These are phyloP conservation scores for Gobio occitaniae DNA, from an alignment of 2,797 vertebrate species.

Conservation along the genomic window DNA sequence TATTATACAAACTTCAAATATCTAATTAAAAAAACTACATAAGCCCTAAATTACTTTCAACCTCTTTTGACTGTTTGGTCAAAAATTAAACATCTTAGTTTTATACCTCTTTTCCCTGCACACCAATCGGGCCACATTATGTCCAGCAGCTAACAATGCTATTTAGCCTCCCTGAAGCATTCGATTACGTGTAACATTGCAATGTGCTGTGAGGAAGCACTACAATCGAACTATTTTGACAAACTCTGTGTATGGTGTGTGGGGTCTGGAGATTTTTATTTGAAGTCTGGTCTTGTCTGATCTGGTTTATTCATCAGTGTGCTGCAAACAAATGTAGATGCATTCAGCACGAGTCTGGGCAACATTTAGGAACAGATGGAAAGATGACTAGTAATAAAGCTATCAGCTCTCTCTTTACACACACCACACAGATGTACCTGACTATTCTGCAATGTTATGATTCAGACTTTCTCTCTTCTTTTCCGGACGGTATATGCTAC, in stretches of 20 bases:
- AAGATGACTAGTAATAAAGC: constrained; percentile 34
- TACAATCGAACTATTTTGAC: constrained; percentile 6
- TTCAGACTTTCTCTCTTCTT: constrained; percentile 37
- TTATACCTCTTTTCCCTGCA: constrained; percentile 21
- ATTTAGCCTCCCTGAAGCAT: background rate
- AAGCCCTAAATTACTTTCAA: background rate
- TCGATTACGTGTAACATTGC: background rate
- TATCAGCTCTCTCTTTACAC: constrained; percentile 8
- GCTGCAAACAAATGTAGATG: constrained; percentile 36
- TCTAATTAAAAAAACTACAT: background rate
- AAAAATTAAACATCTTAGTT: background rate
- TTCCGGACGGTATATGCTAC: background rate
- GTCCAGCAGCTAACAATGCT: background rate
- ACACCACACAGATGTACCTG: constrained; percentile 27
- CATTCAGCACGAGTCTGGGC: constrained; percentile 24
- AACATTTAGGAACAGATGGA: constrained; percentile 33
- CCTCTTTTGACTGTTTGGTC: background rate
- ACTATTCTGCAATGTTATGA: constrained; percentile 33
- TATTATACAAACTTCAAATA: background rate
- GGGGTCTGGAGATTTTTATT: constrained; percentile 29
- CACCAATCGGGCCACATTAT: constrained; percentile 13
- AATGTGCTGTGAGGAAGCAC: constrained; percentile 12
- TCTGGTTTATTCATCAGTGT: constrained; percentile 37
- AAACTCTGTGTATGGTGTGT: constrained; percentile 9
- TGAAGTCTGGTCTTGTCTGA: constrained; percentile 34